Evolutionary conservation across 2,797 vertebrate genomes (phyloP).

Genomic region (Sebastiscus tertius): DNA sequence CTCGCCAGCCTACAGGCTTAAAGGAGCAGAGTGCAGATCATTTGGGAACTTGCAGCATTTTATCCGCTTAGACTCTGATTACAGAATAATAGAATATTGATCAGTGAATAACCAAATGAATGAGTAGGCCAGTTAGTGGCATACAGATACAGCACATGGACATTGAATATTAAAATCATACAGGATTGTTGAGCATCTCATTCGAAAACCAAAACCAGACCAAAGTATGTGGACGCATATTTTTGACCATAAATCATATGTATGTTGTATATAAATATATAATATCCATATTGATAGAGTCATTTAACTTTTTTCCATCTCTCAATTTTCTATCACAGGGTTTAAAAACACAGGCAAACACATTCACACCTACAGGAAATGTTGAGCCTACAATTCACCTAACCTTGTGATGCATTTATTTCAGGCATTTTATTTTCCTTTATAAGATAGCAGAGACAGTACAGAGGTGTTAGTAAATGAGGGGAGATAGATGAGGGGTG

Average conservation of each 20-base stretch:
- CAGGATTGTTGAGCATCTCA: neutral
- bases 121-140: neutral
- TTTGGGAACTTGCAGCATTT: slow-evolving; percentile 40
- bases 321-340: neutral
- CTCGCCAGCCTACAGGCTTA: slow-evolving; percentile 1
- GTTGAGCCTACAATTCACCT: neutral
- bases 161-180: neutral
- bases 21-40: slow-evolving; percentile 33
- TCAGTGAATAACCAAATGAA: slow-evolving; percentile 13
- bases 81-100: slow-evolving; percentile 66
- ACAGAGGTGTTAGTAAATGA: neutral
- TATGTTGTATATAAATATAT: neutral
- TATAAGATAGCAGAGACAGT: neutral
- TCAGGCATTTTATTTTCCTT: neutral
- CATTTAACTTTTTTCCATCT: neutral
- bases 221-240: neutral
- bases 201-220: neutral
- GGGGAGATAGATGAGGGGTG: neutral
- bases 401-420: neutral
- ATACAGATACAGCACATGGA: neutral
- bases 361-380: too few relatives aligned
- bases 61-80: slow-evolving; percentile 31
- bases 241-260: neutral
- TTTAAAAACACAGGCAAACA: neutral
- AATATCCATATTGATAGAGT: neutral